Conservation (phyloP, 2,797 vertebrate genomes). For the Podargus strigoides region DNA sequence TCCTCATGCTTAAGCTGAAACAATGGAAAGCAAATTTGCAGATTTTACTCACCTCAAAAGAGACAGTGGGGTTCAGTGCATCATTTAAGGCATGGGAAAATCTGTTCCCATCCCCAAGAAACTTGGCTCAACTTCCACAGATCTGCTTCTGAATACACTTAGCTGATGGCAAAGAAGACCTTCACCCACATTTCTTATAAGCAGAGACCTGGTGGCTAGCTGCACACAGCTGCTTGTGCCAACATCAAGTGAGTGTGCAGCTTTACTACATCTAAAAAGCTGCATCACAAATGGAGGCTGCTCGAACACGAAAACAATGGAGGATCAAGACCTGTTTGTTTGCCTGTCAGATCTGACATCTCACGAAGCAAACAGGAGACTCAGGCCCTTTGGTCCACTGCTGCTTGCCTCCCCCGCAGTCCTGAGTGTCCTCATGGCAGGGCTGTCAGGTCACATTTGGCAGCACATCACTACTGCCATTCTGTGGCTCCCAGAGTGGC, state of each 20-base stretch:
- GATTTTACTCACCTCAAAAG: not conserved
- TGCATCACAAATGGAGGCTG: not conserved
- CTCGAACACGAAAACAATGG: not conserved
- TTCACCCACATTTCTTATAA: not conserved
- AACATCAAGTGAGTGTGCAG: not conserved
- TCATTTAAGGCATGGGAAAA: not conserved
- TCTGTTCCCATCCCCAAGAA: not conserved
- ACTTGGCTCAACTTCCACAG: not conserved
- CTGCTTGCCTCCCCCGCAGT: not conserved
- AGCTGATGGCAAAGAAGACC: not conserved
- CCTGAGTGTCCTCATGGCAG: not conserved
- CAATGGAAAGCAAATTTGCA: not conserved
- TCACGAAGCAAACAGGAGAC: not conserved
- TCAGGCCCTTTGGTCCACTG: not conserved
- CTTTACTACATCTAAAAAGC: not conserved
- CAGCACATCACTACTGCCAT: not conserved
- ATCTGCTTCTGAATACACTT: not conserved
- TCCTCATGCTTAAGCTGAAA: not conserved
- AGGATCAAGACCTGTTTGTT: rapidly evolving
- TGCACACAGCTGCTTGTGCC: not conserved
- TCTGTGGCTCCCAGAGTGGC: rapidly evolving
- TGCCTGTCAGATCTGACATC: not conserved
- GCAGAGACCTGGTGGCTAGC: not conserved
- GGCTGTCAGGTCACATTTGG: not conserved
- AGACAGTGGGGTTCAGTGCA: not conserved